Evolutionary conservation across 2,113 vertebrate genomes (phyloP).

Genomic region (Phaetusa simplex): DNA sequence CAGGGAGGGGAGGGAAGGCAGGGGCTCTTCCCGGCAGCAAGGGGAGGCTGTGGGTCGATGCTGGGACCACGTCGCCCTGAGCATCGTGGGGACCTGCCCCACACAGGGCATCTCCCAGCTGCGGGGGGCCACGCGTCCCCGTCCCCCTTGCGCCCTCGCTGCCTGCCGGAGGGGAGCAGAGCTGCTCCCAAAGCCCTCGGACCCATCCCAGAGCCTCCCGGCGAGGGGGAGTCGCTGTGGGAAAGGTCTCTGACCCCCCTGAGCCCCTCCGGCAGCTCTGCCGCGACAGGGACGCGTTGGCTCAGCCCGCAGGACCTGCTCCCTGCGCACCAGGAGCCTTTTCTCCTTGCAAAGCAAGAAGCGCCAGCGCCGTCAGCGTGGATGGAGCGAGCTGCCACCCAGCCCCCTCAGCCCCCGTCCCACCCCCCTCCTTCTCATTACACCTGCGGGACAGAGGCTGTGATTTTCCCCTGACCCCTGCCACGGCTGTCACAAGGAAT

Average conservation of each 20-base stretch:
- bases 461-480: slow-evolving; percentile 49
- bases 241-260: background rate
- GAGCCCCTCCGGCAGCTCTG: rapidly evolving
- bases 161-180: background rate
- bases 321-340: background rate
- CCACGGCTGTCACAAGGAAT: slow-evolving; percentile 51
- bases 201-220: rapidly evolving
- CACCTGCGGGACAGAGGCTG: slow-evolving; percentile 57
- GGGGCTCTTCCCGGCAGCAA: background rate
- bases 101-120: background rate
- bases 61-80: rapidly evolving
- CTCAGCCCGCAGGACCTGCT: background rate
- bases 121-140: rapidly evolving
- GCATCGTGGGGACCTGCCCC: rapidly evolving
- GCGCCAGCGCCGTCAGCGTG: background rate
- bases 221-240: rapidly evolving
- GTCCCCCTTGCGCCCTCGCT: rapidly evolving
- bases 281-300: background rate
- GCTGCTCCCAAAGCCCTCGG: background rate
- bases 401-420: background rate
- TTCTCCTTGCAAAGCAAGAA: background rate
- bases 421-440: background rate
- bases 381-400: background rate
- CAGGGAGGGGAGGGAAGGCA: background rate
- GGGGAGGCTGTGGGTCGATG: background rate